These are phyloP conservation scores for Mercenaria mercenaria DNA, from an alignment of 1,140 invertebrate species.

Conservation along the genomic window DNA sequence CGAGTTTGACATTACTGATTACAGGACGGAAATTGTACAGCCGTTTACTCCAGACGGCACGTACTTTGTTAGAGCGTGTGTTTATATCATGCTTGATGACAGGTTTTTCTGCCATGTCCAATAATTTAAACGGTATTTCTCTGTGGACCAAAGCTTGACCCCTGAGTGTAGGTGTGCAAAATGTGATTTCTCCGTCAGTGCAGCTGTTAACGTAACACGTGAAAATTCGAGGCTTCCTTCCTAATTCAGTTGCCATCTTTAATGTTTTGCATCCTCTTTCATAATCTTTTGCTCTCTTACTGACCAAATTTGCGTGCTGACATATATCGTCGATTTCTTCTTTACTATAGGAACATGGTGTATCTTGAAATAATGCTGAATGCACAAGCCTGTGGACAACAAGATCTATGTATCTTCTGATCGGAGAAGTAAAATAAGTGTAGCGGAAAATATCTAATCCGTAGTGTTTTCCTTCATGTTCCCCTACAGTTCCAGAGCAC, in stretches of 20 bases:
- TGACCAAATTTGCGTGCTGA: constrained; percentile 52
- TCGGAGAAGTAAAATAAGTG: constrained; percentile 86
- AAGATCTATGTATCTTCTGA: constrained; percentile 84
- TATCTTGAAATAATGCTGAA: constrained; percentile 87
- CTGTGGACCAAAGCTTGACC: neutral
- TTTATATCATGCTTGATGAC: constrained; percentile 11
- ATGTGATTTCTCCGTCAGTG: constrained; percentile 44
- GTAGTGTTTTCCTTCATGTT: neutral
- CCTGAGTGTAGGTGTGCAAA: constrained; percentile 52
- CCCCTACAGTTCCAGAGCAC: constrained; percentile 39
- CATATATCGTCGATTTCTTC: constrained; percentile 69
- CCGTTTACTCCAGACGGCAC: constrained; percentile 47
- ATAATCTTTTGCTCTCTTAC: constrained; percentile 62
- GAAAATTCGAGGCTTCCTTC: constrained; percentile 46
- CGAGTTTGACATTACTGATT: neutral
- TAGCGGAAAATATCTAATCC: constrained; percentile 71
- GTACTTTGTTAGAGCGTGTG: neutral
- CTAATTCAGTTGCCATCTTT: constrained; percentile 34
- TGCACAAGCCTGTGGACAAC: constrained; percentile 90
- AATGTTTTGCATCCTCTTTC: constrained; percentile 55
- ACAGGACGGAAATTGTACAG: neutral
- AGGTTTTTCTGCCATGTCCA: constrained; percentile 53
- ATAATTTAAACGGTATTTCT: constrained; percentile 49
- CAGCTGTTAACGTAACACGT: constrained; percentile 51
- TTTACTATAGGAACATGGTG: constrained; percentile 59